These are phyloP conservation scores for Bedellia somnulentella DNA, from an alignment of 2,888 invertebrate species.

Conservation along the genomic window DNA sequence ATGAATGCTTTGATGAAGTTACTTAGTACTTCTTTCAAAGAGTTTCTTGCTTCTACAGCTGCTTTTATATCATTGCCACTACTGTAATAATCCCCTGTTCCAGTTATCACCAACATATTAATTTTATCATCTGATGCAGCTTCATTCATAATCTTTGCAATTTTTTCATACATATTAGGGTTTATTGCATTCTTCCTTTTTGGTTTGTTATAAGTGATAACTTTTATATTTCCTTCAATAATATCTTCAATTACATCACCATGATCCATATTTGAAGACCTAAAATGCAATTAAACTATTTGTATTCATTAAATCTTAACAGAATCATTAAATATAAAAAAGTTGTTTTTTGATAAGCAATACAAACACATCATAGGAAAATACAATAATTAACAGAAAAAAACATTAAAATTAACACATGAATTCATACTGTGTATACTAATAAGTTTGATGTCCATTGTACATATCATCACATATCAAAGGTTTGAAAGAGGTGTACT, in stretches of 20 bases:
- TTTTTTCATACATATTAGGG: conserved; percentile 65
- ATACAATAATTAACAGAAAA: too few relatives aligned
- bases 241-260: conserved; percentile 25
- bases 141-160: conserved; percentile 66
- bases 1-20: conserved; percentile 76
- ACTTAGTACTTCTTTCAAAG: conserved; percentile 29
- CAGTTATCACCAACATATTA: conserved; percentile 75
- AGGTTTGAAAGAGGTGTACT: too few relatives aligned
- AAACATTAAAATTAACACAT: too few relatives aligned
- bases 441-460: too few relatives aligned
- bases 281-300: too few relatives aligned
- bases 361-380: too few relatives aligned
- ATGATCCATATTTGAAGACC: conserved; percentile 15
- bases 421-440: too few relatives aligned
- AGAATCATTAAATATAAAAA: too few relatives aligned
- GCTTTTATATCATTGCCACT: conserved; percentile 77
- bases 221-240: conserved; percentile 24
- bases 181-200: conserved; percentile 79
- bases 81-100: conserved; percentile 77
- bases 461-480: too few relatives aligned
- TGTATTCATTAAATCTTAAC: too few relatives aligned
- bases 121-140: conserved; percentile 69
- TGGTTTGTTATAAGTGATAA: conserved; percentile 75
- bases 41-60: conserved; percentile 13
- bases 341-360: too few relatives aligned